Percentiles rank a stretch among this genome's conserved stretches.
Conservation (phyloP, 2,113 vertebrate genomes). For the Baryphthengus martii region DNA sequence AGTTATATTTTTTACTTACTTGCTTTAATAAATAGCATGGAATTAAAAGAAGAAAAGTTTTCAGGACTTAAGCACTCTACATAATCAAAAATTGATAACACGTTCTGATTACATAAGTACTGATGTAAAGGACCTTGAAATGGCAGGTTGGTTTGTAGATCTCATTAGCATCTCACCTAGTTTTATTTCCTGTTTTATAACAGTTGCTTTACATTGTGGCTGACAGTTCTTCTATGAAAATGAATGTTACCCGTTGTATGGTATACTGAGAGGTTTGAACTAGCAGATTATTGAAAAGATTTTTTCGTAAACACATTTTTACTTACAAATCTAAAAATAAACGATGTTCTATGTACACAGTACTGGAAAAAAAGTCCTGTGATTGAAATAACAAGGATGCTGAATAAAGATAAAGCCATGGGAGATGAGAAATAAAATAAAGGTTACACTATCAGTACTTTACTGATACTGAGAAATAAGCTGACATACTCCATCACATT, state of each 20-base stretch:
- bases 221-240: background rate
- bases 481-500: background rate
- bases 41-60: background rate
- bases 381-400: background rate
- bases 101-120: background rate
- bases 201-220: background rate
- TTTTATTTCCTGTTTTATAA: background rate
- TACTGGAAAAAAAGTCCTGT: background rate
- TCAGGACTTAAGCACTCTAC: background rate
- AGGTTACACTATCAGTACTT: background rate
- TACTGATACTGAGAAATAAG: background rate
- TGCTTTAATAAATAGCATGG: background rate
- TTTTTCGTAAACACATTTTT: background rate
- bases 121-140: background rate
- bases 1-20: background rate
- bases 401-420: background rate
- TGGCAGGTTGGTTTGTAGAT: background rate
- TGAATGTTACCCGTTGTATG: background rate
- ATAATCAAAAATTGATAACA: background rate
- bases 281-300: background rate
- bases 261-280: background rate
- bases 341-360: background rate
- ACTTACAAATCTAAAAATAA: background rate
- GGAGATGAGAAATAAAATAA: background rate
- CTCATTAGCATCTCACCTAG: background rate